A percentile compares a stretch with the other conserved stretches of the same genome.
These are phyloP conservation scores for Zalophus californianus DNA, from an alignment of 2,797 vertebrate genomes.

Conservation along the genomic window DNA sequence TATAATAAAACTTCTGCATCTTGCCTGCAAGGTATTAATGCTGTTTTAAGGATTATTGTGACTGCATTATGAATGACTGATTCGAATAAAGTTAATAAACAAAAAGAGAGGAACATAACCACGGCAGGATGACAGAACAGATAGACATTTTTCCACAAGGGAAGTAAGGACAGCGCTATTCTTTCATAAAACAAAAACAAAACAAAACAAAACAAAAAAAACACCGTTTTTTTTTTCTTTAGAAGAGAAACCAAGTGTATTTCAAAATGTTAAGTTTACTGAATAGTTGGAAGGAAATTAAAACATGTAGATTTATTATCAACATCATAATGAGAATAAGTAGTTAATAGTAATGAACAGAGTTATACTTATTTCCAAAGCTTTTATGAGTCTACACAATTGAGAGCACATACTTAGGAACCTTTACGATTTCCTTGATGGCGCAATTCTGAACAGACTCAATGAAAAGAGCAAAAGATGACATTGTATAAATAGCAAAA, in stretches of 20 bases:
- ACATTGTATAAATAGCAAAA: conserved; percentile 58
- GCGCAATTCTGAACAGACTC: conserved; percentile 41
- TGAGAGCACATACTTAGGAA: conserved; percentile 45
- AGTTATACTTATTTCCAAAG: conserved; percentile 69
- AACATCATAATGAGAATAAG: conserved; percentile 40
- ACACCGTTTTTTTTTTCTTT: background rate
- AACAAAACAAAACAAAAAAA: background rate
- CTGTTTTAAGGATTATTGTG: background rate
- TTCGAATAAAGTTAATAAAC: conserved; percentile 41
- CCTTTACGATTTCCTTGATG: conserved; percentile 69
- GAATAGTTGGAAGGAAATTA: conserved; percentile 60
- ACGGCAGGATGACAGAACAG: background rate
- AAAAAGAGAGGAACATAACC: background rate
- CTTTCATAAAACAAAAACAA: background rate
- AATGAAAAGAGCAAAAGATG: conserved; percentile 62
- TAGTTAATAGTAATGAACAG: conserved; percentile 62
- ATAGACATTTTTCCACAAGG: background rate
- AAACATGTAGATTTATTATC: conserved; percentile 57
- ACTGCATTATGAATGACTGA: background rate
- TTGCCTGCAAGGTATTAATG: background rate
- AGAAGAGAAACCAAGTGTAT: background rate
- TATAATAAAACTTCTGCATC: background rate
- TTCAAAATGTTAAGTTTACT: conserved; percentile 38
- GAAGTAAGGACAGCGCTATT: background rate
- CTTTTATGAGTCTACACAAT: conserved; percentile 69